phyloP scores from a whole-genome alignment of 1,140 invertebrate genomes.

The Potamilus streckersoni region DNA sequence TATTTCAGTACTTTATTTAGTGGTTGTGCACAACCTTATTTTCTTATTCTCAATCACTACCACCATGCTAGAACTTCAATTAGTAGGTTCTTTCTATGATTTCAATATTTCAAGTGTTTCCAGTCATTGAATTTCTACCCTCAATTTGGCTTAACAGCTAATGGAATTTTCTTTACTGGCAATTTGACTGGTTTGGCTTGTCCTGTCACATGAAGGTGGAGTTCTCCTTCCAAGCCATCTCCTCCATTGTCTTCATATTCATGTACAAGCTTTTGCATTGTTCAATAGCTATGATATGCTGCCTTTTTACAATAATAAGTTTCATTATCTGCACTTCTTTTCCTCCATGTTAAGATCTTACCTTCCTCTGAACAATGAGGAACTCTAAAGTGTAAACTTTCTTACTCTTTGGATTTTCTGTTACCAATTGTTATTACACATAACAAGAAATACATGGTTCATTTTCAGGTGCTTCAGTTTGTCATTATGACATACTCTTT shows the following conservation, averaged over 20 bases:
- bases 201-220: constrained; percentile 1
- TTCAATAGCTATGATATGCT: too few relatives aligned
- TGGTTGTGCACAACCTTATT: constrained; percentile 26
- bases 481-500: too few relatives aligned
- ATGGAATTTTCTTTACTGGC: constrained; percentile 8
- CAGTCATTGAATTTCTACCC: constrained; percentile 30
- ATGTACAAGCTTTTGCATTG: too few relatives aligned
- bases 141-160: constrained; percentile 1
- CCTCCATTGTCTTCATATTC: background rate
- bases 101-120: constrained; percentile 44
- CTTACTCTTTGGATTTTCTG: too few relatives aligned
- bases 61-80: constrained; percentile 44
- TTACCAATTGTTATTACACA: constrained; percentile 2
- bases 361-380: too few relatives aligned
- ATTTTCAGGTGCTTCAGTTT: background rate
- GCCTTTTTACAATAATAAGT: too few relatives aligned
- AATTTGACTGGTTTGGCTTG: constrained; percentile 10
- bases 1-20: background rate
- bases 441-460: background rate
- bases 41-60: constrained; percentile 39
- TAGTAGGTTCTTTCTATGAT: constrained; percentile 50
- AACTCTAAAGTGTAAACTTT: too few relatives aligned
- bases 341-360: too few relatives aligned
- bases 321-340: too few relatives aligned
- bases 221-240: too few relatives aligned